These are phyloP conservation scores for Drosophila lowei DNA, from an alignment of 1,140 invertebrate genomes.

Conservation along the genomic window DNA sequence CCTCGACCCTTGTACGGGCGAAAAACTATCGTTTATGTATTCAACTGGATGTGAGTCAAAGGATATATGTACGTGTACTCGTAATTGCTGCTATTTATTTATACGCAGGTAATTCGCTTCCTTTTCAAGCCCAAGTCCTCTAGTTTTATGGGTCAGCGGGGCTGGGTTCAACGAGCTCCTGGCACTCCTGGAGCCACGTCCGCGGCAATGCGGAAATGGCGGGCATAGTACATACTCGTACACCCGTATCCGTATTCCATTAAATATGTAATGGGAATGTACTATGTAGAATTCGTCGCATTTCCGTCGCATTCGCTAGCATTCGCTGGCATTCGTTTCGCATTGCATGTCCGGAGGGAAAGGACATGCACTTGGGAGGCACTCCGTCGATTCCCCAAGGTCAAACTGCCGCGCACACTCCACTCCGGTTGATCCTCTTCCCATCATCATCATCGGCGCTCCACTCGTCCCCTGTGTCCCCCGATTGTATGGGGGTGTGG, in stretches of 20 bases:
- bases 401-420: slow-evolving; percentile 40
- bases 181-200: slow-evolving; percentile 8
- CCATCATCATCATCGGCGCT: slow-evolving; percentile 6
- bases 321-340: slow-evolving; percentile 46
- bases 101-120: slow-evolving; percentile 4
- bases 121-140: no score
- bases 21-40: no score
- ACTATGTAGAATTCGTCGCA: slow-evolving; percentile 49
- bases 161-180: slow-evolving; percentile 42
- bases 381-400: slow-evolving; percentile 42
- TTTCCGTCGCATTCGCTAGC: slow-evolving; percentile 64
- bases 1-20: no score
- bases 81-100: not conserved
- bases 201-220: slow-evolving; percentile 57
- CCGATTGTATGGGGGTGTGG: not conserved
- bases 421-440: slow-evolving; percentile 32
- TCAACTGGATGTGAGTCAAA: no score
- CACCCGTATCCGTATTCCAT: slow-evolving; percentile 58
- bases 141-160: slow-evolving; percentile 50
- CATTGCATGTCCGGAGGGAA: slow-evolving; percentile 39
- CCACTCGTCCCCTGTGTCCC: slow-evolving; percentile 24
- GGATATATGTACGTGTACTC: no score
- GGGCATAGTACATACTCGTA: slow-evolving; percentile 23
- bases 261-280: slow-evolving; percentile 63
- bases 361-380: slow-evolving; percentile 7